These are phyloP conservation scores for Hypena proboscidalis DNA, from an alignment of 2,888 invertebrate genomes.

Conservation along the genomic window DNA sequence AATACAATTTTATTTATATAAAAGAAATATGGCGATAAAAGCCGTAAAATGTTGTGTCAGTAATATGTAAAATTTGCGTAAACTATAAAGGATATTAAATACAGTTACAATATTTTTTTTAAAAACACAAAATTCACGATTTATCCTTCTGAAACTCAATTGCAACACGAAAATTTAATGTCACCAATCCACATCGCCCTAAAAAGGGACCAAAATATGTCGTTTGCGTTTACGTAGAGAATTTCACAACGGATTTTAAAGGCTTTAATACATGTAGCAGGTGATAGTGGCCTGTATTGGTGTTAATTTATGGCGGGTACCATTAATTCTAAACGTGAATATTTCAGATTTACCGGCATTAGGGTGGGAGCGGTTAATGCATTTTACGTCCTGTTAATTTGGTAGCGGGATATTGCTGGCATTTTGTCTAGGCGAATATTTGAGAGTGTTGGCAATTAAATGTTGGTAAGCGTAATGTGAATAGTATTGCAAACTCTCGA, in stretches of 20 bases:
- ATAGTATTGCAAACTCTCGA: not conserved
- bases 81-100: no score
- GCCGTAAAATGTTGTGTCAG: no score
- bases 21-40: no score
- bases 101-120: no score
- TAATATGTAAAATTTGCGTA: no score
- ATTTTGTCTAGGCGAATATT: slow-evolving; percentile 18
- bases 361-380: slow-evolving; percentile 38
- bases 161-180: slow-evolving; percentile 32
- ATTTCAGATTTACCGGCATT: slow-evolving; percentile 36
- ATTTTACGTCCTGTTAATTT: slow-evolving; percentile 42
- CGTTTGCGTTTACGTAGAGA: slow-evolving; percentile 42
- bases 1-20: no score
- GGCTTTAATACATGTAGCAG: slow-evolving; percentile 39
- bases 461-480: not conserved
- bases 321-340: slow-evolving; percentile 45
- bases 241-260: slow-evolving; percentile 45
- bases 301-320: slow-evolving; percentile 42
- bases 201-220: slow-evolving; percentile 45
- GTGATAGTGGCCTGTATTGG: slow-evolving; percentile 43
- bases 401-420: slow-evolving; percentile 21
- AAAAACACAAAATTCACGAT: slow-evolving; percentile 10
- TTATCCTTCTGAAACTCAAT: slow-evolving; percentile 21
- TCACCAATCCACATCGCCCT: slow-evolving; percentile 36
- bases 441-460: slow-evolving; percentile 2